Percentiles rank a stretch among this genome's conserved stretches.
Conservation (phyloP, 1,140 invertebrate species). For the Hyles euphorbiae region DNA sequence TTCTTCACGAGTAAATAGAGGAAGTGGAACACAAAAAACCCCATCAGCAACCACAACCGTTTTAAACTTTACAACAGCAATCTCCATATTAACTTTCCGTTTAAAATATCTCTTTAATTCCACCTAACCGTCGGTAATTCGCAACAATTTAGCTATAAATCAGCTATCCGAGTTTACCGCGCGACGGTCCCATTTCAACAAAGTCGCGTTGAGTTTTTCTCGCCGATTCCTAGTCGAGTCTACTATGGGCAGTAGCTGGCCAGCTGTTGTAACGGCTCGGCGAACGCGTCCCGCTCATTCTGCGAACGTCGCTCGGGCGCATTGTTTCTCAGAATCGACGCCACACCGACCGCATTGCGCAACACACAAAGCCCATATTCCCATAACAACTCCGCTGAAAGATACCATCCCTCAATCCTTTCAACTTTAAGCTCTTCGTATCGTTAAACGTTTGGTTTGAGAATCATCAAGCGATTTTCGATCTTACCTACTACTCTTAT, state of each 20-base stretch:
- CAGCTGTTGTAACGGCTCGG: slow-evolving; percentile 39
- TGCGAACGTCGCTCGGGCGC: slow-evolving; percentile 44
- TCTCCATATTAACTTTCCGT: no score
- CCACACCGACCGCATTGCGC: slow-evolving; percentile 53
- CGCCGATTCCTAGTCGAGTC: slow-evolving; percentile 53
- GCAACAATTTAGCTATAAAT: slow-evolving; percentile 57
- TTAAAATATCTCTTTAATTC: slow-evolving; percentile 13
- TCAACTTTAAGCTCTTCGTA: slow-evolving; percentile 37
- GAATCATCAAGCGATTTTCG: slow-evolving; percentile 56
- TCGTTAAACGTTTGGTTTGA: slow-evolving; percentile 16
- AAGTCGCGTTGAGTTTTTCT: slow-evolving; percentile 62
- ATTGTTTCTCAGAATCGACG: slow-evolving; percentile 67
- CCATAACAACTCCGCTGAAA: slow-evolving; percentile 35
- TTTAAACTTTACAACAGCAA: no score
- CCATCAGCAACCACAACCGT: no score
- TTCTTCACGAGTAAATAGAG: no score
- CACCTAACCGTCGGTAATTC: slow-evolving; percentile 42
- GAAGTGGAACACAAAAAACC: no score
- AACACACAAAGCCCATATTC: slow-evolving; percentile 45
- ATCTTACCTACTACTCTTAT: slow-evolving; percentile 38
- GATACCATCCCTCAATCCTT: slow-evolving; percentile 61
- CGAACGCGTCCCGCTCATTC: slow-evolving; percentile 49
- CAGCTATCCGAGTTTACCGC: slow-evolving; percentile 26
- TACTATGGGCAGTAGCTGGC: slow-evolving; percentile 37
- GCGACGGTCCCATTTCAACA: slow-evolving; percentile 55